These are phyloP conservation scores for Characodon lateralis DNA, from an alignment of 2,797 vertebrate species.

Conservation along the genomic window DNA sequence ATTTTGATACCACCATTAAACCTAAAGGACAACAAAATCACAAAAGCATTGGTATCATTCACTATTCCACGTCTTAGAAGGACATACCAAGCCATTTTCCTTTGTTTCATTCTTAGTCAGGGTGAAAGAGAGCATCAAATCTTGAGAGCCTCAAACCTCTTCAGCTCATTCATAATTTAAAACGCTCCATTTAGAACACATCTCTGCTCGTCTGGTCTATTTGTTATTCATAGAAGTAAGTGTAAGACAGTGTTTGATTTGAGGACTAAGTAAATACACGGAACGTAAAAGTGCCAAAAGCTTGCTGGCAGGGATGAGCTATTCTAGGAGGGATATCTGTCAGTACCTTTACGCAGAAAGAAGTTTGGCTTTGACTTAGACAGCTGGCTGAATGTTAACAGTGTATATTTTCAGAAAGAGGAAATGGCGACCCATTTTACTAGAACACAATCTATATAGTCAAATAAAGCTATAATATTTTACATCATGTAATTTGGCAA, in stretches of 20 bases:
- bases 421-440: not conserved
- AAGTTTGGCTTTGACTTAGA: slow-evolving; percentile 11
- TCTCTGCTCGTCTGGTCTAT: slow-evolving; percentile 42
- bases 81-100: not conserved
- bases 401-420: slow-evolving; percentile 5
- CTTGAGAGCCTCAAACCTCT: slow-evolving; percentile 27
- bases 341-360: slow-evolving; percentile 9
- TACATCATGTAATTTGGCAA: not conserved
- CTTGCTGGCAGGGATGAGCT: not conserved
- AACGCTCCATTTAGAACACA: slow-evolving; percentile 49
- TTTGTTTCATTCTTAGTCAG: not conserved
- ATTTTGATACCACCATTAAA: not conserved
- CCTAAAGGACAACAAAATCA: not conserved
- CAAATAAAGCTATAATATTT: not conserved
- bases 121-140: slow-evolving; percentile 1
- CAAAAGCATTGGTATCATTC: not conserved
- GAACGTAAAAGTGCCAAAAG: slow-evolving; percentile 16
- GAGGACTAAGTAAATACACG: slow-evolving; percentile 27
- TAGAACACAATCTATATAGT: not conserved
- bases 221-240: slow-evolving; percentile 53
- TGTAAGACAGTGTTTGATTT: slow-evolving; percentile 44
- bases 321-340: slow-evolving; percentile 24
- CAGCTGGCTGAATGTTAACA: slow-evolving; percentile 10
- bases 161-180: slow-evolving; percentile 62
- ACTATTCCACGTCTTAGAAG: not conserved